Evolutionary conservation across 2,797 vertebrate genomes (phyloP).

Genomic region (Allobates femoralis): DNA sequence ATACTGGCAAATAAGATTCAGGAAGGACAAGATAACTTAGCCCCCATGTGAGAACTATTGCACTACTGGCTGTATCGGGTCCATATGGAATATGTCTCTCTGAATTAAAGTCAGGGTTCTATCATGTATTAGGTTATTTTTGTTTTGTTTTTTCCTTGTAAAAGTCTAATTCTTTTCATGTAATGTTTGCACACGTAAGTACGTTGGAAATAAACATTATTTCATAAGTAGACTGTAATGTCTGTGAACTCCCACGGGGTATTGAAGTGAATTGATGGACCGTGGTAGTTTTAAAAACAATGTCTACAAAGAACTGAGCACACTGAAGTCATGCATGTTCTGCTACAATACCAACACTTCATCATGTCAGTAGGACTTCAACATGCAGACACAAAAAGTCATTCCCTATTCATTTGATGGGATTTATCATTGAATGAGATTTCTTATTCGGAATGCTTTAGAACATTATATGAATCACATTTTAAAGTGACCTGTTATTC

Average conservation of each 20-base stretch:
- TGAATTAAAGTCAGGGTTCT: not conserved
- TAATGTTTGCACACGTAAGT: slow-evolving; percentile 45
- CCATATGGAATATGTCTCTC: not conserved
- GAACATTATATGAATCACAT: not conserved
- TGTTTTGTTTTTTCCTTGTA: not conserved
- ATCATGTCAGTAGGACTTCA: slow-evolving; percentile 3
- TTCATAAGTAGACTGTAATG: slow-evolving; percentile 16
- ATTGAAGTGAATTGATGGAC: slow-evolving; percentile 42
- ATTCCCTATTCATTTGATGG: not conserved
- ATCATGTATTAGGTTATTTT: not conserved
- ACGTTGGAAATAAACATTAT: slow-evolving; percentile 11
- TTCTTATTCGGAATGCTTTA: not conserved
- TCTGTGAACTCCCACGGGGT: slow-evolving; percentile 31
- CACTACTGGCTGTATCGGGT: not conserved
- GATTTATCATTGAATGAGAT: not conserved
- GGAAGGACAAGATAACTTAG: not conserved
- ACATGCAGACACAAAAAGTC: not conserved
- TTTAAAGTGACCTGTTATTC: not conserved
- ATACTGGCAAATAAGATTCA: not conserved
- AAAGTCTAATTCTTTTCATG: slow-evolving; percentile 2
- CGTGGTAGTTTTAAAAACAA: slow-evolving; percentile 34
- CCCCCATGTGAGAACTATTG: not conserved
- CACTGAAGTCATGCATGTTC: slow-evolving; percentile 41
- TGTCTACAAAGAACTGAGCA: slow-evolving; percentile 25
- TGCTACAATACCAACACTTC: slow-evolving; percentile 25